Base-by-base conservation (phyloP, 2,113 vertebrate genomes). In the Philantomba maxwellii region DNA sequence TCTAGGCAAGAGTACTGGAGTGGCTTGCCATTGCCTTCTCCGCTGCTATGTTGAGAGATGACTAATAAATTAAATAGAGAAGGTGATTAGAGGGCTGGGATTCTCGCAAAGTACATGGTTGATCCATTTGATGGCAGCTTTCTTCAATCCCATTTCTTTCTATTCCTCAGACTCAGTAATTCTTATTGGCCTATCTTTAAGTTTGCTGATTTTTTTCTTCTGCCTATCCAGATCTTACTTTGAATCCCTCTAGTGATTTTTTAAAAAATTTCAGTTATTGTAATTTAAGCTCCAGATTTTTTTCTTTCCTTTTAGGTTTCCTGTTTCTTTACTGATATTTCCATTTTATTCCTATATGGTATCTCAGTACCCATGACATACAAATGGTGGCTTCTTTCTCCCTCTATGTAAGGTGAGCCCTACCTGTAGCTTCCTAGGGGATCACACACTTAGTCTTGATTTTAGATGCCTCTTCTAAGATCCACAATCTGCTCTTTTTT, bases 191-290 rank as follows among this genome's bases (percentile, higher is more conserved):
- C 21, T 25, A 39, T 73, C 36, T 73, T 70, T 39, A 73, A 73
- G n/a, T 73, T 73, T 23, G 21, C 21, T 73, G n/a, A 13, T 3
- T 39, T 39, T 73, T 39, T 73, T 39, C n/a, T 70, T 70, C 66
- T 73, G n/a, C n/a, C 66, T 39, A 39, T 39, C 10, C n/a, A 39
- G 39, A 39, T 73, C 66, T 73, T 39, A 73, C 19, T 73, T 73
- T 73, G 66, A 73, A 73, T 73, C 36, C 66, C 10, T 73, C 36
- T 39, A 39, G n/a, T 39, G 66, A 73, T 39, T 39, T 73, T 39
- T 23, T n/a, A 0, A 0, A 28, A 36, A 39, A 73, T 6, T 73
- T 73, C 66, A 73, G 36, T 23, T 73, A 39, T 21, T 73, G 36
- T 73, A 13, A 73, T 73, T 39, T 73, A 19, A 73, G 10, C 36